phyloP scores from a whole-genome alignment of 2,113 vertebrate genomes.

The Pterocles burchelli region DNA sequence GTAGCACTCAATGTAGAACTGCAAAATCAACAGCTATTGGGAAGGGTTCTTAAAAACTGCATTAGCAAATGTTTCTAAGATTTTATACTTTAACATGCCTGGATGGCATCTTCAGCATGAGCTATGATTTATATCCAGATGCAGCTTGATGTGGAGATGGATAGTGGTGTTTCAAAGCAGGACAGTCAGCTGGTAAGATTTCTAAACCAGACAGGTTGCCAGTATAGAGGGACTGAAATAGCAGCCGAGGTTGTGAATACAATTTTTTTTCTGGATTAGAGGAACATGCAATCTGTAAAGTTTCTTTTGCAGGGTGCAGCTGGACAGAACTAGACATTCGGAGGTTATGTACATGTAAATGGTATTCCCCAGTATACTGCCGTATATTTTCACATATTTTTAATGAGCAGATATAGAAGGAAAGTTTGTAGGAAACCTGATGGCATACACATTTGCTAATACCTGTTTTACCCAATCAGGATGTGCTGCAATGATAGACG shows the following conservation, averaged over 20 bases:
- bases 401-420: background rate
- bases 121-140: background rate
- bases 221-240: background rate
- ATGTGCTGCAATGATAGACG: slow-evolving; percentile 1
- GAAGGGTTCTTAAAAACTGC: background rate
- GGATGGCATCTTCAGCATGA: background rate
- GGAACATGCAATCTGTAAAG: background rate
- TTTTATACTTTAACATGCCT: background rate
- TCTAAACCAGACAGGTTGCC: background rate
- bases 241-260: background rate
- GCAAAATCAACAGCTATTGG: background rate
- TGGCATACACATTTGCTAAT: background rate
- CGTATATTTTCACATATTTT: background rate
- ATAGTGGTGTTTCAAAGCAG: background rate
- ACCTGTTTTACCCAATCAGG: background rate
- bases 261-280: background rate
- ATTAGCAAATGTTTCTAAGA: background rate
- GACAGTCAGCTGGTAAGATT: background rate
- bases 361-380: background rate
- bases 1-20: background rate
- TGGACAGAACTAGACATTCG: background rate
- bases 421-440: background rate
- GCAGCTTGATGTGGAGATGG: background rate
- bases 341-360: background rate
- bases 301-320: background rate